These are phyloP conservation scores for Botia almorhae DNA, from an alignment of 2,797 vertebrate species.

Conservation along the genomic window DNA sequence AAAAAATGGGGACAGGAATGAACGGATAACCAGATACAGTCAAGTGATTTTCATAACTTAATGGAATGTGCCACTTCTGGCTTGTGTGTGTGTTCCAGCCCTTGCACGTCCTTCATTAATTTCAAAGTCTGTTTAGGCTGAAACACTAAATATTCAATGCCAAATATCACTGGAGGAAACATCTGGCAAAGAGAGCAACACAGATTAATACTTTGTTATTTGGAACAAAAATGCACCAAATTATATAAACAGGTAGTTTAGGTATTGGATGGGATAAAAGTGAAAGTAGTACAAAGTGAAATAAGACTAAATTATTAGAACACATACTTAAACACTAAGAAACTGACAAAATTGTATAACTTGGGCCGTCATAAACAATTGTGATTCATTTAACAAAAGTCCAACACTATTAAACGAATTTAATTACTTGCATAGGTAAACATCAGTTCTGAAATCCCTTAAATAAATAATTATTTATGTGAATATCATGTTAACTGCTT, in stretches of 20 bases:
- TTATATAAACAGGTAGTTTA: background rate
- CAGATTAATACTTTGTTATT: background rate
- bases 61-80: background rate
- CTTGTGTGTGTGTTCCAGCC: background rate
- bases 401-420: background rate
- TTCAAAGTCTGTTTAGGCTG: background rate
- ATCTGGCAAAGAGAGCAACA: background rate
- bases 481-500: background rate
- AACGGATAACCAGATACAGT: background rate
- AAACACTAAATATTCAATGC: background rate
- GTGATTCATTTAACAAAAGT: no score
- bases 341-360: no score
- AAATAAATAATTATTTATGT: background rate
- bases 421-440: background rate
- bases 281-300: no score
- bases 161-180: slow-evolving; percentile 7
- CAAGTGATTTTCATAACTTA: background rate
- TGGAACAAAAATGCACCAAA: background rate
- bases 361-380: no score
- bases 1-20: background rate
- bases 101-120: background rate
- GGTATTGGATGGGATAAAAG: no score
- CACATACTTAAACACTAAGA: no score
- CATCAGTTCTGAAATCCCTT: background rate
- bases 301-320: no score